Percentiles rank a stretch among this genome's conserved stretches.
phyloP scores from a whole-genome alignment of 35 echinoderm and acorn worm species.

The Stichopus chloronotus region DNA sequence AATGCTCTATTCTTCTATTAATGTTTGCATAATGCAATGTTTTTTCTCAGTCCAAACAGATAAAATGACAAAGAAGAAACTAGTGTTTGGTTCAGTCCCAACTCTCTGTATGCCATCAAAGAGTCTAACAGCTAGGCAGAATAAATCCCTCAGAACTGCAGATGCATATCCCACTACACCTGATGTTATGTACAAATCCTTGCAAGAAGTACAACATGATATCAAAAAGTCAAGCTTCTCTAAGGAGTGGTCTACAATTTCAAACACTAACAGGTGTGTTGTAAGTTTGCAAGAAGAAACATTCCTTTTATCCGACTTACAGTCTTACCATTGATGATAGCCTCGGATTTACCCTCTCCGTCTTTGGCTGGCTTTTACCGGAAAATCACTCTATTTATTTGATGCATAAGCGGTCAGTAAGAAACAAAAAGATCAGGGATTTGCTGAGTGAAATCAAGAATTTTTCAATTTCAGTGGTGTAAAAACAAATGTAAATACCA shows the following conservation, averaged over 20 bases:
- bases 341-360: slow-evolving; percentile 5
- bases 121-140: not conserved
- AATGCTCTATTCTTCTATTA: slow-evolving; percentile 9
- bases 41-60: slow-evolving; percentile 33
- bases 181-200: slow-evolving; percentile 12
- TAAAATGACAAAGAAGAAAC: slow-evolving; percentile 32
- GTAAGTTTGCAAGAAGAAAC: slow-evolving; percentile 32
- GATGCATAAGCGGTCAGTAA: slow-evolving; percentile 28
- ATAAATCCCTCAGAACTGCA: not conserved
- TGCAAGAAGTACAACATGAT: not conserved
- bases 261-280: slow-evolving; percentile 8
- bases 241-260: not conserved
- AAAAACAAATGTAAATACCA: not conserved
- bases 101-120: not conserved
- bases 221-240: not conserved
- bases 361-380: slow-evolving; percentile 25
- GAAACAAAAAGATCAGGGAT: not conserved
- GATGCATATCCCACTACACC: not conserved
- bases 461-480: slow-evolving; percentile 1
- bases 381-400: slow-evolving; percentile 46
- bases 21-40: not conserved
- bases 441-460: slow-evolving; percentile 25
- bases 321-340: slow-evolving; percentile 37
- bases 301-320: slow-evolving; percentile 27
- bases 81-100: slow-evolving; percentile 35